Evolutionary conservation across 2,888 invertebrate species (phyloP), one percentile per base, ranked within the genome.

Genomic region (Suillia variegata): DNA sequence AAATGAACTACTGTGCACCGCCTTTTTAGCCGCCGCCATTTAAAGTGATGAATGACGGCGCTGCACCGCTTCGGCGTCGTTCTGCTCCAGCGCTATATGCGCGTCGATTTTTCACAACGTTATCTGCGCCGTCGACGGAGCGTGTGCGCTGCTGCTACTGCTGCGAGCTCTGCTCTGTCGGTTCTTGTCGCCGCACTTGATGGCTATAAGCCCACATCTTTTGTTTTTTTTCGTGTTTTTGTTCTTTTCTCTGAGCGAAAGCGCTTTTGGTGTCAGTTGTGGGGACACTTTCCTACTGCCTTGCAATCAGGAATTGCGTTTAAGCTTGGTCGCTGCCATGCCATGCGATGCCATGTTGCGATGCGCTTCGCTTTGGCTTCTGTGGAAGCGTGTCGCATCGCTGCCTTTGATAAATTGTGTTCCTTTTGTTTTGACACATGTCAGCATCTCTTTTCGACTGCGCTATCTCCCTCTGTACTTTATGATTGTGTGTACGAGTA

Each of bases 361-460:
- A 8, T 51, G n/a, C 33, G 18, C 51, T 31, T 51, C 21, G 15
- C 33, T 34, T 13, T n/a, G 34, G n/a, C 51, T 51, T 47, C 47
- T 38, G 13, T 33, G 20, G 17, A 18, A 45, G 45, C 45, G n/a
- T n/a, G n/a, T 4, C 45, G 58, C 51, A 61, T 63, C 38, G 53
- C 34, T 67, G 59, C 63, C 62, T 67, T 70, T 74, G 74, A 74
- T 73, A 73, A 73, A 74, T 75, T 75, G 75, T 71, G 66, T 64
- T 65, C 68, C 65, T 68, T 66, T 66, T 69, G 64, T 72, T 73
- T 64, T 74, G 74, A 74, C 74, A 74, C 66, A 71, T 74, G 74
- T 74, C 74, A 73, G 74, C 68, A 65, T 51, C 51, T n/a, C n/a
- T 53, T 45, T 45, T 45, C 45, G 45, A 17, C 45, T 17, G 20